Evolutionary conservation across 2,113 vertebrate species (phyloP), one percentile per base, ranked within the genome.

Genomic region (Pogona vitticeps): DNA sequence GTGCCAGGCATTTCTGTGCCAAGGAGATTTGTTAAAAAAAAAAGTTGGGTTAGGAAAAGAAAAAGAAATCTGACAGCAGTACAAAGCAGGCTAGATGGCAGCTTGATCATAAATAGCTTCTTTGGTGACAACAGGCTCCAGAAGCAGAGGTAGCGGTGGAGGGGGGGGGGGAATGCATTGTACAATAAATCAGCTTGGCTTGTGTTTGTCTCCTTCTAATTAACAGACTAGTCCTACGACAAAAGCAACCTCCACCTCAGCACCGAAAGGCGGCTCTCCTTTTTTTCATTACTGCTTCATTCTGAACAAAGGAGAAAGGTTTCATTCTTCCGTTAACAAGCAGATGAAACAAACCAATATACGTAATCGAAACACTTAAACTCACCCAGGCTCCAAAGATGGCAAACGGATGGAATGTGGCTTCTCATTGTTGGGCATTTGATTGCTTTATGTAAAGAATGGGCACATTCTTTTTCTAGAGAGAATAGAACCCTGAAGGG

Each of bases 191-290:
- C 89, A 91, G 80, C 87, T 92, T 80, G 79, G 80, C 86, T 92
- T 92, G 90, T 91, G 91, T 90, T 87, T 91, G 86, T 63, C 87
- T 92, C 65, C 20, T 88, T 92, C 88, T 90, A 94, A 93, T 93
- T 90, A 92, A 82, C 88, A 85, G 1, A 0, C 72, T 72, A 86
- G 63, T 90, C 88, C 88, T 80, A 56, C 72, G 82, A 88, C 85
- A 87, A 91, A 90, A 90, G 65, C 40, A 92, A 33, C 14, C 61
- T 52, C 68, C 33, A 65, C 76, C 83, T 80, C 80, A 88, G 79
- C 83, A 31, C 76, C 90, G 77, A 92, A 61, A 67, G 26, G 31
- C 92, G 42, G 72, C 42, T 42, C 59, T 88, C 76, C 2, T 90
- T 23, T 77, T 73, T 12, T 76, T 82, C 58, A 1, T 85, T 90